Conservation (phyloP, 2,797 vertebrate species). For the Pseudomugil tenellus region DNA sequence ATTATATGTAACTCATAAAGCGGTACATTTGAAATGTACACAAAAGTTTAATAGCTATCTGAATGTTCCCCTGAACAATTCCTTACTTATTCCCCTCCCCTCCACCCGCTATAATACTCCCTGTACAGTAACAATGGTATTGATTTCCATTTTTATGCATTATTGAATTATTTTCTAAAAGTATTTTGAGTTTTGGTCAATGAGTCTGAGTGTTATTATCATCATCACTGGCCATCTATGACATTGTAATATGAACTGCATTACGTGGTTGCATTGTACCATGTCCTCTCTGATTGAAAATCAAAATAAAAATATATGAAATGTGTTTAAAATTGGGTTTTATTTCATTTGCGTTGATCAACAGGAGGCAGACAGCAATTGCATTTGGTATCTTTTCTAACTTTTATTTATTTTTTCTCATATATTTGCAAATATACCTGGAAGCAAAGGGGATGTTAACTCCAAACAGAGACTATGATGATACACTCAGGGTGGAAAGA, state of each 20-base stretch:
- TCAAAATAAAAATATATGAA: conserved; percentile 79
- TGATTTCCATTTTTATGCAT: conserved; percentile 71
- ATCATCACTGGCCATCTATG: conserved; percentile 55
- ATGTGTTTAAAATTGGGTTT: conserved; percentile 35
- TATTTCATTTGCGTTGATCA: conserved; percentile 1
- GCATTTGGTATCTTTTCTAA: conserved; percentile 1
- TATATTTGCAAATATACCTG: conserved; percentile 49
- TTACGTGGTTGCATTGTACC: conserved; percentile 79
- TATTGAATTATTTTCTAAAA: conserved; percentile 62
- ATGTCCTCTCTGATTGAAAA: conserved; percentile 80
- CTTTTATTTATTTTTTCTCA: conserved; percentile 39
- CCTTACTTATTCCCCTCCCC: conserved; percentile 26
- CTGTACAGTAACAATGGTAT: conserved; percentile 77
- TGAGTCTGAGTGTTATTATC: conserved; percentile 65
- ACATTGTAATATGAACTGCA: conserved; percentile 72
- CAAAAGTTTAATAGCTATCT: conserved; percentile 81
- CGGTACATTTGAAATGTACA: conserved; percentile 81
- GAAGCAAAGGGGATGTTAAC: conserved; percentile 47
- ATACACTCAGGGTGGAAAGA: conserved; percentile 46
- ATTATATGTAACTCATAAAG: conserved; percentile 75
- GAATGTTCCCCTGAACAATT: conserved; percentile 64
- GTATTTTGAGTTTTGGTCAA: conserved; percentile 55
- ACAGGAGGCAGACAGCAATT: conserved; percentile 9
- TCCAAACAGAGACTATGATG: conserved; percentile 35
- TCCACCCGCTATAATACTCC: conserved; percentile 47